Percentiles rank a stretch among this genome's conserved stretches.
Conservation (phyloP, 2,888 invertebrate genomes). For the Euzophera pinguis region DNA sequence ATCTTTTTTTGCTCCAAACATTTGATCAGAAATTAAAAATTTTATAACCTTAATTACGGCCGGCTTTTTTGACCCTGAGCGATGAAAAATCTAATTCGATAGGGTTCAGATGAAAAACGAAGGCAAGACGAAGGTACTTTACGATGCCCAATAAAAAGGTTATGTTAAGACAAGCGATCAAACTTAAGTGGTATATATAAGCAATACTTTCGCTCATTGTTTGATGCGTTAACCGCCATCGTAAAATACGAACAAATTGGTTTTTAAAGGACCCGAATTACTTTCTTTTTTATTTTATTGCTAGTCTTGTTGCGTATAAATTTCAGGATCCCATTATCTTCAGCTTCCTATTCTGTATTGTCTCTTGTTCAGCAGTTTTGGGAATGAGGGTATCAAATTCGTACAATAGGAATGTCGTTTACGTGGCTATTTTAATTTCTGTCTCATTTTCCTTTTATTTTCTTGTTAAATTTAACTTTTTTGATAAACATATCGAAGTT, state of each 20-base stretch:
- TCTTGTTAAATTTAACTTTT: too few species aligned
- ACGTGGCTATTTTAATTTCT: background rate
- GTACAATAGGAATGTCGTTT: background rate
- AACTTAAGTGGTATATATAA: conserved; percentile 61
- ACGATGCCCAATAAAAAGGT: conserved; percentile 37
- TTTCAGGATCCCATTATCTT: conserved; percentile 3
- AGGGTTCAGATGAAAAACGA: background rate
- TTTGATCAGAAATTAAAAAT: background rate
- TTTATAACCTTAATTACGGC: background rate
- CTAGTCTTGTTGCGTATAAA: conserved; percentile 3
- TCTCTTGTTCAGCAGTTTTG: background rate
- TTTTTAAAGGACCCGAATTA: conserved; percentile 48
- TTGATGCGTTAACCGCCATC: conserved; percentile 60
- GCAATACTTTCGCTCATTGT: conserved; percentile 64
- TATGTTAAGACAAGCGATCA: conserved; percentile 63
- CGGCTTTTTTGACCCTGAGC: conserved; percentile 3
- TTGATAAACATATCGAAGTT: too few species aligned
- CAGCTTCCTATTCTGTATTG: background rate
- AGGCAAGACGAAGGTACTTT: background rate
- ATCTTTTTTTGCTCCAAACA: background rate
- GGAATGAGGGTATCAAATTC: background rate
- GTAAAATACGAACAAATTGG: conserved; percentile 70
- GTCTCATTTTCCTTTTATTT: too few species aligned
- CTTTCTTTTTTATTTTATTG: conserved; percentile 10
- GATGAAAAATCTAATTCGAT: conserved; percentile 3